Base-by-base conservation (phyloP, 2,797 vertebrate genomes). In the Xyrichtys novacula region DNA sequence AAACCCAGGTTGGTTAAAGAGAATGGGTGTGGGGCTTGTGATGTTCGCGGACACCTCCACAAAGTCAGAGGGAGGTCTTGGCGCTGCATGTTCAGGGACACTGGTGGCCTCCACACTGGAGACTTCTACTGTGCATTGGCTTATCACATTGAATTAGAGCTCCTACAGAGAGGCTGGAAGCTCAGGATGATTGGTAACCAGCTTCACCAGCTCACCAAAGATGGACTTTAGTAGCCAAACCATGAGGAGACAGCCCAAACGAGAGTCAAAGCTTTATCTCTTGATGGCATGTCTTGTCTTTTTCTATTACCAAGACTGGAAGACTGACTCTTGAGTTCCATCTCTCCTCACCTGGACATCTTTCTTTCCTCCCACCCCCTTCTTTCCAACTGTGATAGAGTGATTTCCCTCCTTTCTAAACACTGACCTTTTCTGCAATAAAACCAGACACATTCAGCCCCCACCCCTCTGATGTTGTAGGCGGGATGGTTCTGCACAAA, bases 341-440 rank as follows among this genome's bases (percentile, higher is more conserved):
- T 40, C 56, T 49, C 43, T 74, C 40, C 71, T 80, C 62, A 53
- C 80, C 69, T 70, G 66, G 55, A 64, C 74, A 22, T 64, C 52
- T 72, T 49, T 53, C 57, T 69, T 60, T 42, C 61, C 63, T 57
- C 66, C 48, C 34, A 52, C 74, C 74, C 66, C 79, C 90, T 85
- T 59, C 74, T 75, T 66, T 75, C 90, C 86, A 89, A 88, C 90
- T 92, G 93, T 32, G 86, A 84, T 40, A 62, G 84, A 83, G 88
- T 86, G 87, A 92, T 89, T 81, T 72, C 65, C 57, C 77, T 80
- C 75, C 74, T 48, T 81, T 85, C 83, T 83, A 74, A 85, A 92
- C 71, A 78, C 80, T 93, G 93, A 94, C 93, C 93, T 94, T 94
- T 90, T 85, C 88, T 72, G 80, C 86, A 85, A 76, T 80, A 81